A percentile compares a stretch with the other conserved stretches of the same genome.
phyloP scores from a whole-genome alignment of 2,113 vertebrate species.

The Stomatorhinus ivindoensis region DNA sequence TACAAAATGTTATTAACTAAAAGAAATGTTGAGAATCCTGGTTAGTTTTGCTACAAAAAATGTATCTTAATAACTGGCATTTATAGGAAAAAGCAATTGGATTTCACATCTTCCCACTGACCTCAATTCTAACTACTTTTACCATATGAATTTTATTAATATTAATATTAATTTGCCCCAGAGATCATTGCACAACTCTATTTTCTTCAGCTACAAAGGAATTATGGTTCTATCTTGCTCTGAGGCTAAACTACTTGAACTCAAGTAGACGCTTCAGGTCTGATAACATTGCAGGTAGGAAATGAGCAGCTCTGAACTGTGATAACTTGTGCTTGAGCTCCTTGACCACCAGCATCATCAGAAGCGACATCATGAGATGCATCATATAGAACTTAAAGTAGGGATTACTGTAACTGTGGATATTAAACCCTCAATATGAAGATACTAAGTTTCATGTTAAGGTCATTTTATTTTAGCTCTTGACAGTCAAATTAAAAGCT shows the following conservation, averaged over 20 bases:
- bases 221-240: conserved; percentile 6
- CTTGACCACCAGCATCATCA: conserved; percentile 49
- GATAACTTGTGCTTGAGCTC: conserved; percentile 40
- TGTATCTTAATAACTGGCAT: background rate
- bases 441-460: conserved; percentile 37
- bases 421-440: conserved; percentile 53
- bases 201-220: conserved; percentile 17
- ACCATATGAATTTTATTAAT: background rate
- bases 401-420: conserved; percentile 59
- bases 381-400: conserved; percentile 34
- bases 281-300: conserved; percentile 39
- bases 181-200: conserved; percentile 19
- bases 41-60: background rate
- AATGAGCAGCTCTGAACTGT: conserved; percentile 41
- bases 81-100: background rate
- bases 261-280: conserved; percentile 27
- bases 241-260: conserved; percentile 29
- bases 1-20: background rate
- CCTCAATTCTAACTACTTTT: conserved; percentile 20
- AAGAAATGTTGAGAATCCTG: background rate
- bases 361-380: conserved; percentile 34
- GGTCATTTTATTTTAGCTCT: conserved; percentile 37
- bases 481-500: conserved; percentile 60
- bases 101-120: conserved; percentile 18
- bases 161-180: conserved; percentile 29